Conservation (phyloP, 2,888 invertebrate species). For the Plemyria rubiginata region DNA sequence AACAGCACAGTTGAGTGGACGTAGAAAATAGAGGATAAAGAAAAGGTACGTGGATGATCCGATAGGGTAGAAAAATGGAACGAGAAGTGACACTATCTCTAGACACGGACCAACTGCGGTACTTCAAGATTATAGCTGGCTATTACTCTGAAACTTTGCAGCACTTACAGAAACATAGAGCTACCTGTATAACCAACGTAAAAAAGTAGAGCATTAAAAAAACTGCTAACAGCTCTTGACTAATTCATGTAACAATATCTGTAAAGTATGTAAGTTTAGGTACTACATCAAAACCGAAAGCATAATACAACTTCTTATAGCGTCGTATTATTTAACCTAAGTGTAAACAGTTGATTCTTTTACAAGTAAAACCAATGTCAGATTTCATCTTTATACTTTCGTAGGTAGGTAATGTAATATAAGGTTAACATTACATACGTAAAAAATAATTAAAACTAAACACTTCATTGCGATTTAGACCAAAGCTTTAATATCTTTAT, state of each 20-base stretch:
- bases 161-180: constrained; percentile 8
- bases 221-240: background rate
- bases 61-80: constrained; percentile 35
- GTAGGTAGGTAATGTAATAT: no score
- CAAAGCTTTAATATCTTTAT: no score
- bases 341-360: no score
- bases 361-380: no score
- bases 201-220: background rate
- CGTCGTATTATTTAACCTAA: no score
- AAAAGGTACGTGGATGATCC: constrained; percentile 17
- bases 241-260: background rate
- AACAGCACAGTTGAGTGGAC: background rate
- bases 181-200: constrained; percentile 2
- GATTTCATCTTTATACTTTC: no score
- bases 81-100: constrained; percentile 30
- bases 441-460: no score
- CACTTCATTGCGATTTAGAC: no score
- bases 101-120: constrained; percentile 26
- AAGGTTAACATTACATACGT: no score
- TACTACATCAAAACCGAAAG: no score
- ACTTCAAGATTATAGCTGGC: constrained; percentile 29
- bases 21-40: constrained; percentile 6
- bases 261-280: no score
- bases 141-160: constrained; percentile 26
- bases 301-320: no score